Evolutionary conservation across 2,797 vertebrate species (phyloP).

Genomic region (Hemitrygon akajei): DNA sequence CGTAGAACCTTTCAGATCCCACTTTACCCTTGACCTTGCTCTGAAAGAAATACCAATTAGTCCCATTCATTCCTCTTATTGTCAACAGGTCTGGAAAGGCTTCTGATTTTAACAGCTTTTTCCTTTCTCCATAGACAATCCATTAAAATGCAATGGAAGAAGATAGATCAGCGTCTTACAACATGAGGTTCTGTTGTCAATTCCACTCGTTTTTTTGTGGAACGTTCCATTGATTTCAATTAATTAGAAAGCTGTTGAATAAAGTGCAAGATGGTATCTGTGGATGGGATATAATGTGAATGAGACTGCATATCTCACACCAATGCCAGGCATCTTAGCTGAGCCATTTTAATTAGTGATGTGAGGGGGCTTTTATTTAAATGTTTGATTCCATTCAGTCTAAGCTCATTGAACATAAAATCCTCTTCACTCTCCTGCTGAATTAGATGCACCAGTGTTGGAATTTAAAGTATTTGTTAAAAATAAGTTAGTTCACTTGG

Average conservation of each 20-base stretch:
- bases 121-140: neutral
- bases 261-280: neutral
- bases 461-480: neutral
- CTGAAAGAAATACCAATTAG: neutral
- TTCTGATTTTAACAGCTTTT: neutral
- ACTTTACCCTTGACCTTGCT: neutral
- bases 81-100: neutral
- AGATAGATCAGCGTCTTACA: neutral
- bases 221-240: neutral
- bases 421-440: too few species aligned
- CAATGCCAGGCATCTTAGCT: neutral
- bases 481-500: neutral
- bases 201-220: neutral
- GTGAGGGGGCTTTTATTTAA: neutral
- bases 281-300: neutral
- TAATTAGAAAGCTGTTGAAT: constrained; percentile 20
- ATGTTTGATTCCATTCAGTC: neutral
- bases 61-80: neutral
- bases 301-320: neutral
- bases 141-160: neutral
- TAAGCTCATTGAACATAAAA: constrained; percentile 23
- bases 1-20: neutral
- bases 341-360: neutral
- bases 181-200: neutral
- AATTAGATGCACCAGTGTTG: too few species aligned